Evolutionary conservation across 2,113 vertebrate genomes (phyloP), one percentile per base, ranked within the genome.

Genomic region (Cromileptes altivelis): DNA sequence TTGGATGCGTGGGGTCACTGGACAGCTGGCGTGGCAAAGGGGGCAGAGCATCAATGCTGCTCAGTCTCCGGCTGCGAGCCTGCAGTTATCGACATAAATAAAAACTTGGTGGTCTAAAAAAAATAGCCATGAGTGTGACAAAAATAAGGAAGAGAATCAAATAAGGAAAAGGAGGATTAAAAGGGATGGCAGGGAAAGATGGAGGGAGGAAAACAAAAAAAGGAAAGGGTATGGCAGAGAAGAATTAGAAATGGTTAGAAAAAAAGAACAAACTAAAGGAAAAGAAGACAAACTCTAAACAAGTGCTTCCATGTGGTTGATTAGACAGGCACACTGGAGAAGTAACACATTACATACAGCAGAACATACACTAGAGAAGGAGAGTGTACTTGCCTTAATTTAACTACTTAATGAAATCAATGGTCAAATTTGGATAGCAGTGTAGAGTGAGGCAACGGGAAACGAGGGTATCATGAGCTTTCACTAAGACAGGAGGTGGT

Each of bases 21-120:
- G 89, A 87, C 78, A 89, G 92, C 80, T 94, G 92, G 93, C 81
- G 93, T 90, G 93, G 94, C 94, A 92, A 95, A 67, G 85, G 92
- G 85, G 94, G 75, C 45, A 68, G 90, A 94, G 75, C 89, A 89
- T 98, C 97, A 97, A 83, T 97, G 96, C 92, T 71, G 94, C 91
- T 96, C 94, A 64, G 95, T 94, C 93, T 97, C 97, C 87, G 90
- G 63, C 87, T 95, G 94, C 78, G 94, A 96, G 95, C 97, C 98
- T 99, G 98, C 94, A 97, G 97, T 97, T 97, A 99, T 97, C 77
- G 97, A 99, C 97, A 99, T 95, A 98, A 99, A 99, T 96, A 97
- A 98, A 98, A 97, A 97, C 97, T 97, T 97, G 96, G 97, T 97
- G 96, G 97, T 98, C 96, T 97, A 97, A 97, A 95, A 90, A 94